These are phyloP conservation scores for Crocodylus rhombifer DNA, from an alignment of 2,797 vertebrate species.

Conservation along the genomic window DNA sequence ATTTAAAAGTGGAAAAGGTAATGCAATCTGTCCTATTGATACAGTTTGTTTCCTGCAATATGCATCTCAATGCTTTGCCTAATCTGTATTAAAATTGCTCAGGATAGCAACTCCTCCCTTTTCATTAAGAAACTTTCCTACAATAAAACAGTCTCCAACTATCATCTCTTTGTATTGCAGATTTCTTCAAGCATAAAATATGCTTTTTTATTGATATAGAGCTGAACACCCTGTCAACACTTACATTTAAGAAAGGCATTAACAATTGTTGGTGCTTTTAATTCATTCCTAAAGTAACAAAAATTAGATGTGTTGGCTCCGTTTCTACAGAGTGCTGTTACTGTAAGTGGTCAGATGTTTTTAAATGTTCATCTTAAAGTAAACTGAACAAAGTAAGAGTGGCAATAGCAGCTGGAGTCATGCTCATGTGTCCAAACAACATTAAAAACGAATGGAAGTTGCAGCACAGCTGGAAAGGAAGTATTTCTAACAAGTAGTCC, in stretches of 20 bases:
- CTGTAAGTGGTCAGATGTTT: not conserved
- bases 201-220: not conserved
- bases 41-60: not conserved
- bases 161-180: not conserved
- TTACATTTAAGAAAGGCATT: not conserved
- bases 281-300: not conserved
- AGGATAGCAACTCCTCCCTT: not conserved
- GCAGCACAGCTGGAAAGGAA: constrained; percentile 71
- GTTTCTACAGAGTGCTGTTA: not conserved
- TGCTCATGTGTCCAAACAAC: constrained; percentile 42
- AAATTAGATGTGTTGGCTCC: not conserved
- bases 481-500: not conserved
- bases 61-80: not conserved
- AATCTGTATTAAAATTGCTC: not conserved
- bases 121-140: not conserved
- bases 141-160: not conserved
- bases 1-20: not conserved
- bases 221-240: not conserved
- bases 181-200: not conserved
- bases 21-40: not conserved
- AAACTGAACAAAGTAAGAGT: constrained; percentile 49
- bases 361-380: constrained; percentile 27
- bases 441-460: constrained; percentile 45
- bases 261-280: not conserved
- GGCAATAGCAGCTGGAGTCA: constrained; percentile 65